These are phyloP conservation scores for Albula goreensis DNA, from an alignment of 2,113 vertebrate genomes.

Conservation along the genomic window DNA sequence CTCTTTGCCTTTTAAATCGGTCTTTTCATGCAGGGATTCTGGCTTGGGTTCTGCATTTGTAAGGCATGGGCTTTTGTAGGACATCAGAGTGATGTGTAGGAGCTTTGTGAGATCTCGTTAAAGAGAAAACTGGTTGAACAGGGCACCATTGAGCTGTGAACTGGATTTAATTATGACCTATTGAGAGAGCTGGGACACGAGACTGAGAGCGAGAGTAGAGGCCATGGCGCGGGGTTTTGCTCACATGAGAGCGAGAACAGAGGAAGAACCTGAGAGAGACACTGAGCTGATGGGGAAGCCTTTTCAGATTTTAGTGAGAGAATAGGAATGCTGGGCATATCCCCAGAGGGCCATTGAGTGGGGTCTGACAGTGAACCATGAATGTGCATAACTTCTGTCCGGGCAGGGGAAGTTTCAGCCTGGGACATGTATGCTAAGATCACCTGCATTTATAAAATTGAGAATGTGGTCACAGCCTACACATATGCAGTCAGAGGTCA, in stretches of 20 bases:
- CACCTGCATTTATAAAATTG: background rate
- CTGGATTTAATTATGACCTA: slow-evolving; percentile 8
- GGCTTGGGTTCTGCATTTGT: background rate
- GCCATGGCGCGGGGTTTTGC: no score
- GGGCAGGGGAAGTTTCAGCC: background rate
- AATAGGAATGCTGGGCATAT: background rate
- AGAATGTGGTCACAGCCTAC: background rate
- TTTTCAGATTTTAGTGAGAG: background rate
- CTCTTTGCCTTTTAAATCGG: background rate
- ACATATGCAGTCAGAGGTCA: background rate
- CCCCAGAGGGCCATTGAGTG: background rate
- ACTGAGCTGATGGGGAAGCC: background rate
- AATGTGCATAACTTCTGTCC: background rate
- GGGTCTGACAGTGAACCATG: background rate
- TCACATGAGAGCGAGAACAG: background rate
- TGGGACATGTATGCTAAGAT: background rate
- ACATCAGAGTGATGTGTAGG: background rate
- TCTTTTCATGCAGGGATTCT: background rate
- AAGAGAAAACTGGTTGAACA: background rate
- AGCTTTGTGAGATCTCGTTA: slow-evolving; percentile 7
- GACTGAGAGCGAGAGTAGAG: background rate
- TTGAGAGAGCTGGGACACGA: background rate
- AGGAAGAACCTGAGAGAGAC: background rate
- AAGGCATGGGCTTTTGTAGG: background rate
- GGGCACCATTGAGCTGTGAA: slow-evolving; percentile 2